phyloP scores from a whole-genome alignment of 2,888 invertebrate species.

The Nomada hirtipes region DNA sequence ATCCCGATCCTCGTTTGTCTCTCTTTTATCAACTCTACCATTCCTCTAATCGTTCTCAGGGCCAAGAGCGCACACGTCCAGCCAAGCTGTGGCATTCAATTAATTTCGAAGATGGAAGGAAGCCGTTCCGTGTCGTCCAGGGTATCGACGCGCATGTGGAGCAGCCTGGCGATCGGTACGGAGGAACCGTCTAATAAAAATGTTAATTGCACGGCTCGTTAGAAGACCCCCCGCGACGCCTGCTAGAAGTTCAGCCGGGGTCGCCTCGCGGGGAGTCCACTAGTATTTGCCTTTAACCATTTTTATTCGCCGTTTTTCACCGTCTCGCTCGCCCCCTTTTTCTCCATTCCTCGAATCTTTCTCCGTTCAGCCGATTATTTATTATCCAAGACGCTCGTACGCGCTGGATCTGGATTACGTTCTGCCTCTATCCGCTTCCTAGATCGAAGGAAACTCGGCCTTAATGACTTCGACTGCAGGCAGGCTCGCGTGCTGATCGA shows the following conservation, averaged over 20 bases:
- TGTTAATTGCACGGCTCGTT: constrained; percentile 84
- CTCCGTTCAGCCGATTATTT: constrained; percentile 75
- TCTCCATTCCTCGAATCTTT: constrained; percentile 46
- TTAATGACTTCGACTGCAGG: constrained; percentile 52
- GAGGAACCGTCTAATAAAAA: constrained; percentile 82
- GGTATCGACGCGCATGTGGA: constrained; percentile 71
- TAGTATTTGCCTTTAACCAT: constrained; percentile 80
- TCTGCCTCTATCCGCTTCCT: constrained; percentile 52
- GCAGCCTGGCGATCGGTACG: constrained; percentile 60
- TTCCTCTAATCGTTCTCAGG: too few species aligned
- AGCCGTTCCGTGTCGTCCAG: constrained; percentile 60
- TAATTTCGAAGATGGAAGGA: constrained; percentile 59
- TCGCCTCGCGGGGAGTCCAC: constrained; percentile 82
- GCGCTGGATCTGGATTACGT: constrained; percentile 70
- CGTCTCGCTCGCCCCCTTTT: constrained; percentile 8
- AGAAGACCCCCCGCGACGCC: constrained; percentile 82
- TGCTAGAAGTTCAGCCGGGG: constrained; percentile 82
- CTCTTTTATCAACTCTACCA: too few species aligned
- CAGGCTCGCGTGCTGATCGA: constrained; percentile 32
- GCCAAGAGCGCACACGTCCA: background rate
- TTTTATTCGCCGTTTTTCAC: constrained; percentile 54
- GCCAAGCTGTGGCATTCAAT: constrained; percentile 31
- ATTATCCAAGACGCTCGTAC: constrained; percentile 58
- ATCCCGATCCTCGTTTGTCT: too few species aligned
- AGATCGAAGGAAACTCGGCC: constrained; percentile 43